Evolutionary conservation across 2,888 invertebrate species (phyloP).

Genomic region (Mesopsocus fuscifrons): DNA sequence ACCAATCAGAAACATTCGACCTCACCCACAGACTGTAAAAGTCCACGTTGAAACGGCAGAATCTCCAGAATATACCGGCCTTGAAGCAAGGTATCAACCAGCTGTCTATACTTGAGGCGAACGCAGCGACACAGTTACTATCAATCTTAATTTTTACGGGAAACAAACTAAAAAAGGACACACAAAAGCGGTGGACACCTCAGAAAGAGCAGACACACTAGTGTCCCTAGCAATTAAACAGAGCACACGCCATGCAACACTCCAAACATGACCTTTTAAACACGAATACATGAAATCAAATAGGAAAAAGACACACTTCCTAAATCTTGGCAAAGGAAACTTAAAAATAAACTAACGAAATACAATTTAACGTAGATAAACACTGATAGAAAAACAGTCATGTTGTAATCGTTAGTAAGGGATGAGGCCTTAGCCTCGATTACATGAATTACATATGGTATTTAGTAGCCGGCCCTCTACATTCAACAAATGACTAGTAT

Average conservation of each 20-base stretch:
- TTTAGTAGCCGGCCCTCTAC: background rate
- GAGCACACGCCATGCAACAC: slow-evolving; percentile 3
- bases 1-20: too few relatives aligned
- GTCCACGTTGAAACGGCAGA: too few relatives aligned
- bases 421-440: background rate
- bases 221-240: too few relatives aligned
- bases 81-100: too few relatives aligned
- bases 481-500: background rate
- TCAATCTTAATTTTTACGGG: too few relatives aligned
- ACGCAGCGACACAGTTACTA: too few relatives aligned
- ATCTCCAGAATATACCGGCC: too few relatives aligned
- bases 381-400: slow-evolving; percentile 10
- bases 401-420: slow-evolving; percentile 1
- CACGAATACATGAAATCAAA: too few relatives aligned
- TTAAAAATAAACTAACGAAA: slow-evolving; percentile 11
- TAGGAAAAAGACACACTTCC: slow-evolving; percentile 2
- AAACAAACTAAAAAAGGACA: background rate
- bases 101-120: too few relatives aligned
- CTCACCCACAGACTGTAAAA: too few relatives aligned
- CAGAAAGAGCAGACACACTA: background rate
- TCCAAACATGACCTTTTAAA: too few relatives aligned
- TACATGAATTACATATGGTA: too few relatives aligned
- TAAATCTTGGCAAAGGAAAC: slow-evolving; percentile 7
- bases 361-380: slow-evolving; percentile 9
- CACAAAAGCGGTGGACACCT: background rate